Conservation (phyloP, 2,113 vertebrate genomes). For the Syrmaticus mikado region DNA sequence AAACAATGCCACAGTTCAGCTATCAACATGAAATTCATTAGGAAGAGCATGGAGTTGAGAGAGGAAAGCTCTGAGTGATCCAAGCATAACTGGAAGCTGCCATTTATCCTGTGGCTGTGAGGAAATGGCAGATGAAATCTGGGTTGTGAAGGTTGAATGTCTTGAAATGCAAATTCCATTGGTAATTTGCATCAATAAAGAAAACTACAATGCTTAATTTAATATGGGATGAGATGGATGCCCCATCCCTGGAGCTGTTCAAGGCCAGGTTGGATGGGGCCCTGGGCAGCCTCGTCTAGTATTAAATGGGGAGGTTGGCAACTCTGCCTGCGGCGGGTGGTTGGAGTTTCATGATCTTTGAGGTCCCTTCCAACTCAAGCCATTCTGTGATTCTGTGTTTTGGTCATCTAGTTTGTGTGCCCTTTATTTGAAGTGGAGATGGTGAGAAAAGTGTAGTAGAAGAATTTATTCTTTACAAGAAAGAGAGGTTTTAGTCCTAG, state of each 20-base stretch:
- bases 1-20: neutral
- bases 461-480: neutral
- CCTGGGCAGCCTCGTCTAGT: no score
- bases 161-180: rapidly evolving
- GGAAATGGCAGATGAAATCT: neutral
- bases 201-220: neutral
- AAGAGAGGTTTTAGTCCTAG: neutral
- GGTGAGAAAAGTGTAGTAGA: neutral
- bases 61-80: neutral
- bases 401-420: neutral
- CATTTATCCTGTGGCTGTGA: neutral
- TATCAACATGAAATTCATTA: neutral
- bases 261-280: no score
- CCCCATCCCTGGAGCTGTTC: no score
- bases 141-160: neutral
- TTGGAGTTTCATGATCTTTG: no score
- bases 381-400: neutral
- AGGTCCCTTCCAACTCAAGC: no score
- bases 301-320: no score
- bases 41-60: neutral
- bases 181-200: neutral
- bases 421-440: neutral
- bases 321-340: no score
- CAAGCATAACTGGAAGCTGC: neutral
- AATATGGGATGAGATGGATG: neutral